phyloP scores from a whole-genome alignment of 2,797 vertebrate species.

The Lagorchestes hirsutus region DNA sequence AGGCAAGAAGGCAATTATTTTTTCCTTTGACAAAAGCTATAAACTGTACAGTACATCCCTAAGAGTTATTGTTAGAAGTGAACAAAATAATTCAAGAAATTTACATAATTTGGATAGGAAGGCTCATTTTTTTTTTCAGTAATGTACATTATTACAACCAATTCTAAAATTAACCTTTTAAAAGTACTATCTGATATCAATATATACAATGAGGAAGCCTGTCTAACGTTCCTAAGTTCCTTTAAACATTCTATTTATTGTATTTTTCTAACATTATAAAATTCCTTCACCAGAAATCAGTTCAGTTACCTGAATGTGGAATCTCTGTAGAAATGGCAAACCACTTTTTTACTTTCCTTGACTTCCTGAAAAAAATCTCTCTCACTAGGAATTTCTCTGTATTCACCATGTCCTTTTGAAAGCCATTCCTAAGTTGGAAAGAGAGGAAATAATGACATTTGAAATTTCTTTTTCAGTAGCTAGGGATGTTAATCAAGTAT shows the following conservation, averaged over 20 bases:
- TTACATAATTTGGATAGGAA: conserved; percentile 1
- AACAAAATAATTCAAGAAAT: conserved; percentile 36
- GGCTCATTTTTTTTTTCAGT: conserved; percentile 11
- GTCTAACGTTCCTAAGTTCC: conserved; percentile 37
- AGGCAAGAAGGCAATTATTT: conserved; percentile 14
- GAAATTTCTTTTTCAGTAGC: conserved; percentile 36
- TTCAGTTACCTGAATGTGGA: conserved; percentile 93
- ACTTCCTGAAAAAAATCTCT: conserved; percentile 97
- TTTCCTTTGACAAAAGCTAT: conserved; percentile 18
- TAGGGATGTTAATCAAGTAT: neutral
- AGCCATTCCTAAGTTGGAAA: conserved; percentile 93
- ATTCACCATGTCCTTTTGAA: conserved; percentile 98
- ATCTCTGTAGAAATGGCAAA: conserved; percentile 98
- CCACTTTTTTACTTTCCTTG: conserved; percentile 97
- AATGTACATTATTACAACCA: conserved; percentile 21
- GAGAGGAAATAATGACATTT: conserved; percentile 59
- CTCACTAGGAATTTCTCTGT: conserved; percentile 95
- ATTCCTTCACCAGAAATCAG: conserved; percentile 6
- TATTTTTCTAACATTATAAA: conserved; percentile 5
- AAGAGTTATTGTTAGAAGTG: conserved; percentile 20
- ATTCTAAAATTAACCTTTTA: conserved; percentile 52
- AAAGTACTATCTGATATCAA: conserved; percentile 27
- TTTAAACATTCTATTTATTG: conserved; percentile 18
- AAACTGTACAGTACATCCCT: neutral
- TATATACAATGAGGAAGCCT: neutral